These are phyloP conservation scores for Odontophorus gujanensis DNA, from an alignment of 2,113 vertebrate species.

Conservation along the genomic window DNA sequence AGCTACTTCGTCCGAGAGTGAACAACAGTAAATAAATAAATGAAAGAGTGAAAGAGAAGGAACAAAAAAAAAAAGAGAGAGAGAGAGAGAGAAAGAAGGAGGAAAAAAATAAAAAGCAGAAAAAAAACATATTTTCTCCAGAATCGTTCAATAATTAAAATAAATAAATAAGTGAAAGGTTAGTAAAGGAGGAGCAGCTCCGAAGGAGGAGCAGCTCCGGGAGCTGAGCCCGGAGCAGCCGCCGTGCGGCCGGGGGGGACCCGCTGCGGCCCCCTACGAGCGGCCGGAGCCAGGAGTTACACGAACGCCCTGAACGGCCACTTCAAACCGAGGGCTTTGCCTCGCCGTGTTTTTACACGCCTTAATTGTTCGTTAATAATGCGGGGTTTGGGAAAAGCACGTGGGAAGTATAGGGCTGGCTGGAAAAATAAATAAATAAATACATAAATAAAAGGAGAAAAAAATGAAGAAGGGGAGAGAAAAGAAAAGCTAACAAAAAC, in stretches of 20 bases:
- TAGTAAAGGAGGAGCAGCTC: background rate
- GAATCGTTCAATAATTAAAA: background rate
- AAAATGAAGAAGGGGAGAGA: background rate
- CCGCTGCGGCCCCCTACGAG: background rate
- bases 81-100: too few species aligned
- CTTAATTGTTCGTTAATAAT: constrained; percentile 1
- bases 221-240: background rate
- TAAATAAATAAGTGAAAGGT: background rate
- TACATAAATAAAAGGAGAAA: background rate
- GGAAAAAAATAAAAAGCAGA: too few species aligned
- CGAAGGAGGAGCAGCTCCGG: background rate
- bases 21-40: background rate
- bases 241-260: background rate
- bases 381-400: background rate
- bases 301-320: background rate
- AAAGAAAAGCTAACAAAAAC: background rate
- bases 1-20: background rate
- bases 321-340: background rate
- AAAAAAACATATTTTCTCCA: background rate
- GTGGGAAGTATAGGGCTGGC: background rate
- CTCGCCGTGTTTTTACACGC: constrained; percentile 31
- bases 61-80: too few species aligned
- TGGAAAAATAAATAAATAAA: background rate
- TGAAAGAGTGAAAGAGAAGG: background rate
- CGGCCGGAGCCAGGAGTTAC: background rate